phyloP scores from a whole-genome alignment of 2,113 vertebrate species.

The Pelvicachromis taeniatus region DNA sequence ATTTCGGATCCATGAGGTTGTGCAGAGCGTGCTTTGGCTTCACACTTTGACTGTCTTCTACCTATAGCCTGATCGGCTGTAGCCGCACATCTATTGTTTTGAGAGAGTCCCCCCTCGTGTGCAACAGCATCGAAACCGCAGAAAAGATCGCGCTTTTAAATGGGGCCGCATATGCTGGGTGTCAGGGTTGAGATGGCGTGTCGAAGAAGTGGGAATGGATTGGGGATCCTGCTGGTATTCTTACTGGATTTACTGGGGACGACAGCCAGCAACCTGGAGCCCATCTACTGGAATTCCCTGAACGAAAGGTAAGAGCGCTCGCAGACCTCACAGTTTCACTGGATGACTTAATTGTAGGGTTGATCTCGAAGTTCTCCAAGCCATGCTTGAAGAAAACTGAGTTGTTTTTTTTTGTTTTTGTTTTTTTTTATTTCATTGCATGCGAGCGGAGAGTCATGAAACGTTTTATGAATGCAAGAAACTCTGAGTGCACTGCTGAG shows the following conservation, averaged over 20 bases:
- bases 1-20: slow-evolving; percentile 60
- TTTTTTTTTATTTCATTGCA: background rate
- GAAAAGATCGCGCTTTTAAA: slow-evolving; percentile 9
- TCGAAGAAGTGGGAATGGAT: slow-evolving; percentile 61
- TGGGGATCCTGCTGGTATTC: slow-evolving; percentile 72
- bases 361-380: background rate
- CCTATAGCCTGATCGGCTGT: slow-evolving; percentile 38
- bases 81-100: slow-evolving; percentile 44
- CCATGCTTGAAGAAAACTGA: background rate
- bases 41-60: slow-evolving; percentile 54
- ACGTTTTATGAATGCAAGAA: background rate
- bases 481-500: background rate
- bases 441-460: background rate
- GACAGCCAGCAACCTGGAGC: slow-evolving; percentile 77
- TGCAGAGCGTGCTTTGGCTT: slow-evolving; percentile 16
- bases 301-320: slow-evolving; percentile 74
- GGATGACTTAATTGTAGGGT: background rate
- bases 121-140: background rate
- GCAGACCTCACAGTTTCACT: background rate
- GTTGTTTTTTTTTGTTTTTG: background rate
- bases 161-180: slow-evolving; percentile 55
- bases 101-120: background rate
- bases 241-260: slow-evolving; percentile 79
- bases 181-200: slow-evolving; percentile 71
- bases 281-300: slow-evolving; percentile 80